Evolutionary conservation across 2,888 invertebrate genomes (phyloP), one percentile per base, ranked within the genome.

Genomic region (Sceliomorpha sp.): DNA sequence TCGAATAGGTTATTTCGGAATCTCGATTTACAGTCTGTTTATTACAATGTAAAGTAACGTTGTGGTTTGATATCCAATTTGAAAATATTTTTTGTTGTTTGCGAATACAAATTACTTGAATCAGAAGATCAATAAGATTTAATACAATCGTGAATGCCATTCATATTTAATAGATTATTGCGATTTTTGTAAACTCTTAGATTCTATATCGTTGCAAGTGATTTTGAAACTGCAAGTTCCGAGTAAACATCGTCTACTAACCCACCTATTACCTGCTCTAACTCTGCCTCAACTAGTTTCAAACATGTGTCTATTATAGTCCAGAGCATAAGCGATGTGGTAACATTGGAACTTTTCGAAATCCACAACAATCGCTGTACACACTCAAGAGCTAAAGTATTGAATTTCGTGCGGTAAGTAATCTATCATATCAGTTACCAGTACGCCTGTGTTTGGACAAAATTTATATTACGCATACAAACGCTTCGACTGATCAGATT

Each of bases 241-340:
- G 37, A 59, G 64, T 60, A 71, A 71, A 68, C 59, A 71, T 67
- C 59, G 50, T 44, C 50, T 47, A n/a, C n/a, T n/a, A 58, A 64
- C 63, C 47, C 51, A 17, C 24, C 55, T 51, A 68, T 68, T 68
- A 68, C 59, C 53, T 60, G 51, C 14, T 62, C 39, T 62, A 70
- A 64, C 55, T 68, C 62, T 45, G 47, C 34, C 32, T 40, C 63
- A 69, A 63, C 58, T 62, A 69, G 63, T 63, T 63, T 48, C 55
- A 24, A 59, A 47, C 63, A 59, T 55, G 48, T 59, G 53, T 69
- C 59, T 69, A 63, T 63, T 63, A 63, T 58, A 62, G 59, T 64
- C 63, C 37, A 34, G 40, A 29, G 55, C 39, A 36, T 70, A 70
- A 70, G 55, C 64, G 70, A 50, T 64, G 64, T 44, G 48, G 63